phyloP scores from a whole-genome alignment of 1,140 invertebrate species.

The Cardiocondyla obscurior region DNA sequence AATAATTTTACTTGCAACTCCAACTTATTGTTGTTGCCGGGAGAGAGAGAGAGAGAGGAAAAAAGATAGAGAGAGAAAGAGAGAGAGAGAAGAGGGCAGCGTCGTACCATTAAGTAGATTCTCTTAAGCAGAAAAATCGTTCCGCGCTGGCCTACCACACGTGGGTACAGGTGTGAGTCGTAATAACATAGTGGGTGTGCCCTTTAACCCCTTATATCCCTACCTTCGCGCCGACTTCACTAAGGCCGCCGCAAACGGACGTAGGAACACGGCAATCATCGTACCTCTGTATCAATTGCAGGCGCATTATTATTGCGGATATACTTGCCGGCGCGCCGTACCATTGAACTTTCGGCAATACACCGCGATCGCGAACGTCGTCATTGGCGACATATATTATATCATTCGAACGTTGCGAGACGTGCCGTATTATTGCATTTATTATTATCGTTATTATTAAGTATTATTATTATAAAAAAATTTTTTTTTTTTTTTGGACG shows the following conservation, averaged over 20 bases:
- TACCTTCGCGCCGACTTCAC: slow-evolving; percentile 75
- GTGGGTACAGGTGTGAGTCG: slow-evolving; percentile 81
- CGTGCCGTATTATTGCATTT: no score
- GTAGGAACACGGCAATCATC: slow-evolving; percentile 80
- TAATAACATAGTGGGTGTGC: slow-evolving; percentile 81
- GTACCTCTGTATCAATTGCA: slow-evolving; percentile 81
- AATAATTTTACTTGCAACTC: slow-evolving; percentile 69
- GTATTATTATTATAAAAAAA: no score
- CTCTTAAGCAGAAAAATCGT: slow-evolving; percentile 65
- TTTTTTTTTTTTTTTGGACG: not conserved
- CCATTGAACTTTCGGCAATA: slow-evolving; percentile 48
- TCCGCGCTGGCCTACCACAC: slow-evolving; percentile 61
- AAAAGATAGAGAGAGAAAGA: no score
- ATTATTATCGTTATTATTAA: no score
- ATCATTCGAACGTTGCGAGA: not conserved
- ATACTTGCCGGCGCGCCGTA: slow-evolving; percentile 77
- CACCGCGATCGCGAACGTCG: slow-evolving; percentile 4
- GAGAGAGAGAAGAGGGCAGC: slow-evolving; percentile 29
- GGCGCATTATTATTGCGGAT: slow-evolving; percentile 80
- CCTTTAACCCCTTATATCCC: slow-evolving; percentile 78
- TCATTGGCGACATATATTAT: slow-evolving; percentile 29
- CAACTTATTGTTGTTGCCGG: slow-evolving; percentile 60
- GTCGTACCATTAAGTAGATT: slow-evolving; percentile 66
- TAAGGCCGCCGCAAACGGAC: slow-evolving; percentile 79
- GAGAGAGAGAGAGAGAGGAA: no score